Conservation (phyloP, 2,888 invertebrate species). For the Hydraecia micacea region DNA sequence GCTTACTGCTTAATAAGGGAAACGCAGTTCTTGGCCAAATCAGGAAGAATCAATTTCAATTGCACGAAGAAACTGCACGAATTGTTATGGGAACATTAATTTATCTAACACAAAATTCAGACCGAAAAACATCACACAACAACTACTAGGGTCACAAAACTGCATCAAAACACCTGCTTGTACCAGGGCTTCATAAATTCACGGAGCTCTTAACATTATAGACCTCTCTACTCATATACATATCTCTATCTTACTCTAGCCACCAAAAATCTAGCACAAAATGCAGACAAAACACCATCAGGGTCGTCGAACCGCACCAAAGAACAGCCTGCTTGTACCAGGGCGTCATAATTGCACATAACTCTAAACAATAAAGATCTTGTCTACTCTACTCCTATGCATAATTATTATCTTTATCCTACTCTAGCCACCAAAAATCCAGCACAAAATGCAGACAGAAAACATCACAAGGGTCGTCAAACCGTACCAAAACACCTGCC, state of each 20-base stretch:
- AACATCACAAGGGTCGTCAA: conserved; percentile 32
- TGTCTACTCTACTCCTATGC: not conserved
- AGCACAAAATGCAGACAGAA: conserved; percentile 17
- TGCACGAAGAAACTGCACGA: not conserved
- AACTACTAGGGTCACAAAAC: conserved; percentile 32
- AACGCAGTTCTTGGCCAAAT: conserved; percentile 12
- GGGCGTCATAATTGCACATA: conserved; percentile 27
- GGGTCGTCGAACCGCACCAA: conserved; percentile 49
- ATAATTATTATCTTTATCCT: not conserved
- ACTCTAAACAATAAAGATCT: not conserved
- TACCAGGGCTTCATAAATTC: conserved; percentile 12
- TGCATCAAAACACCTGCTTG: conserved; percentile 8
- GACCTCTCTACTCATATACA: not conserved
- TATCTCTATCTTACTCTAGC: not conserved
- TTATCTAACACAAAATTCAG: not conserved
- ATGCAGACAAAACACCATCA: not conserved
- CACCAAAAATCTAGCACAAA: conserved; percentile 19
- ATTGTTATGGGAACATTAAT: not conserved
- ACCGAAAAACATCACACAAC: not conserved
- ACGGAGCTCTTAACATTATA: not conserved
- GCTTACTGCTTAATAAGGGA: conserved; percentile 9
- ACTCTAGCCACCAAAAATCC: not conserved
- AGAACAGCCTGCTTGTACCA: conserved; percentile 61
- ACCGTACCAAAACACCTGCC: conserved; percentile 16
- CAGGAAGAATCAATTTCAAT: conserved; percentile 31